These are phyloP conservation scores for Condylostylus longicornis DNA, from an alignment of 1,140 invertebrate species.

Conservation along the genomic window DNA sequence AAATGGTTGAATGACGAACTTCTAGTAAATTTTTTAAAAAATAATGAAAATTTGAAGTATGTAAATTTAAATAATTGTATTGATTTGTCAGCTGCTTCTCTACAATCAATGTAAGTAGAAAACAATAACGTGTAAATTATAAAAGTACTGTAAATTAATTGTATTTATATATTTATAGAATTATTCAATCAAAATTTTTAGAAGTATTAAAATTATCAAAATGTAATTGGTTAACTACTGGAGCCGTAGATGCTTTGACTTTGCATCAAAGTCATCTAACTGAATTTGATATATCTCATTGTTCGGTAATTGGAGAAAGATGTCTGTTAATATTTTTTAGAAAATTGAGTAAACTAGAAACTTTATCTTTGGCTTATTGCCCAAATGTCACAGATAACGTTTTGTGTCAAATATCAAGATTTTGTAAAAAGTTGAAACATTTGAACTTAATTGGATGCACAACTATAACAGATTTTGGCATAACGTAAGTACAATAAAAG, in stretches of 20 bases:
- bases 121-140: no score
- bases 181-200: constrained; percentile 37
- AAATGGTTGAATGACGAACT: constrained; percentile 33
- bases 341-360: constrained; percentile 36
- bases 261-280: constrained; percentile 36
- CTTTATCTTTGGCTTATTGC: constrained; percentile 37
- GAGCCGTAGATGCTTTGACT: constrained; percentile 38
- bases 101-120: constrained; percentile 41
- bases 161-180: no score
- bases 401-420: constrained; percentile 37
- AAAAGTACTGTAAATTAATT: no score
- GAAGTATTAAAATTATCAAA: constrained; percentile 35
- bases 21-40: constrained; percentile 34
- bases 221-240: constrained; percentile 40
- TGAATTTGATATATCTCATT: constrained; percentile 40
- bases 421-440: constrained; percentile 34
- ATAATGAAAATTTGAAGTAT: constrained; percentile 33
- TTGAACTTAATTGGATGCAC: constrained; percentile 38
- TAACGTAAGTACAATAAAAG: constrained; percentile 32
- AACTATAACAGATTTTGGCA: constrained; percentile 39
- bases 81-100: constrained; percentile 36
- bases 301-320: constrained; percentile 35
- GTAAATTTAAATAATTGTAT: constrained; percentile 40
- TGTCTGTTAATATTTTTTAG: constrained; percentile 40
- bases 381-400: constrained; percentile 38